These are phyloP conservation scores for Mythimna loreyi DNA, from an alignment of 2,888 invertebrate genomes.

Conservation along the genomic window DNA sequence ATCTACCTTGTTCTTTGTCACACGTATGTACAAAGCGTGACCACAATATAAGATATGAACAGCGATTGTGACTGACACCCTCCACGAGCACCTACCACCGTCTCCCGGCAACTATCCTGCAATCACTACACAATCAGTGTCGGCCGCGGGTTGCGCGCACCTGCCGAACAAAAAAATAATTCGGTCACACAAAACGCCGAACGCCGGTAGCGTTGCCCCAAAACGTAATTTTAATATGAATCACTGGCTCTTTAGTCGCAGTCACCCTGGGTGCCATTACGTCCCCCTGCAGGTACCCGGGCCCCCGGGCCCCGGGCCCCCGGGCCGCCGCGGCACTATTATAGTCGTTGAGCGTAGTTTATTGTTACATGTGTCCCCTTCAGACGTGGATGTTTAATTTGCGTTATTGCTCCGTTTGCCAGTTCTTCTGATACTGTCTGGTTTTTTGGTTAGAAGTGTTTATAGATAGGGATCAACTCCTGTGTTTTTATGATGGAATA, in stretches of 20 bases:
- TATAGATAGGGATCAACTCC: not conserved
- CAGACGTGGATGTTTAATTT: conserved; percentile 53
- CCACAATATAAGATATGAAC: not conserved
- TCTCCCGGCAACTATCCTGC: conserved; percentile 23
- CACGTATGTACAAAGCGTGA: not conserved
- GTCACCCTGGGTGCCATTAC: conserved; percentile 58
- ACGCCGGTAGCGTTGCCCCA: conserved; percentile 27
- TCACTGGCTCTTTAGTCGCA: conserved; percentile 58
- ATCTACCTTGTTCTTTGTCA: not conserved
- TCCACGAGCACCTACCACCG: not conserved
- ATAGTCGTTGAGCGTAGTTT: conserved; percentile 58
- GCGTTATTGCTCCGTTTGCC: conserved; percentile 39
- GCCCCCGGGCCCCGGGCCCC: conserved; percentile 11
- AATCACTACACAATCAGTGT: conserved; percentile 30
- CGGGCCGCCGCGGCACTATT: conserved; percentile 40
- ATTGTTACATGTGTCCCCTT: conserved; percentile 62
- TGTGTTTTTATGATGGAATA: conserved; percentile 3
- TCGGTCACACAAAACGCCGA: conserved; percentile 26
- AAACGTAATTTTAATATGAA: conserved; percentile 67
- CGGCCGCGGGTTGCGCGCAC: not conserved
- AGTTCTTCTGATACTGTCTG: conserved; percentile 22
- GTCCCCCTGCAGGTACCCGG: conserved; percentile 33
- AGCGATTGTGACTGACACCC: conserved; percentile 13
- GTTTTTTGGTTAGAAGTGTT: conserved; percentile 4
- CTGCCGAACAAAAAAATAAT: conserved; percentile 29